Base-by-base conservation (phyloP, 2,113 vertebrate species). In the Gopherus evgoodei region DNA sequence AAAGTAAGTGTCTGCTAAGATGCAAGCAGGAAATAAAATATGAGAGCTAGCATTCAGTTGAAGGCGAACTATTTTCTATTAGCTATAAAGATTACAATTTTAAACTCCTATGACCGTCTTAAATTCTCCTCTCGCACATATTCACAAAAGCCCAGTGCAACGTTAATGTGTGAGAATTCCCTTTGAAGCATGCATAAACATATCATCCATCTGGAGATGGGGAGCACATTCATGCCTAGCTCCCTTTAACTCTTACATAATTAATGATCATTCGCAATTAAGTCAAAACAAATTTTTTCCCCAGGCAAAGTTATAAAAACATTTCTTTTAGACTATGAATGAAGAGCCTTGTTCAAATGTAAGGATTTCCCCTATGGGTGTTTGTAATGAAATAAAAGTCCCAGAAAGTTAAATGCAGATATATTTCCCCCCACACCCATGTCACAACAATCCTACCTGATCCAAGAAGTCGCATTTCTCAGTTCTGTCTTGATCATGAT, bases 201-300 rank as follows among this genome's bases (percentile, higher is more conserved):
- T 57, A 57, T 31, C 14, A 83, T 31, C 10, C 6, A 21, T 65
- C 22, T 3, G 6, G 65, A 86, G 84, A 52, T 52, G 44, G 44
- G 44, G 44, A 44, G 44, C 44, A 44, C 44, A 44, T 44, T 44
- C 44, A 44, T 44, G 6, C 44, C 44, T 44, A 44, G 11, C 90
- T 94, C 89, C 4, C 69, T 82, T 90, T 90, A 24, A 22, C 76
- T 13, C 4, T 91, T 95, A 75, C n/a, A 17, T 93, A 89, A 83
- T 92, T 81, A 87, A 81, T 53, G 10, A 35, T 3, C 42, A 38
- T 81, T 92, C 11, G 47, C 91, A 94, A 24, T 65, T 83, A 6
- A 1, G 3, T 50, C 81, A 78, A 80, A 90, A 81, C 50, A 87
- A 94, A 65, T 7, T 2, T 85, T 90, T 75, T 79, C 79, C 31